Evolutionary conservation across 2,113 vertebrate species (phyloP), one percentile per base, ranked within the genome.

Genomic region (Myanophis thanlyinensis): DNA sequence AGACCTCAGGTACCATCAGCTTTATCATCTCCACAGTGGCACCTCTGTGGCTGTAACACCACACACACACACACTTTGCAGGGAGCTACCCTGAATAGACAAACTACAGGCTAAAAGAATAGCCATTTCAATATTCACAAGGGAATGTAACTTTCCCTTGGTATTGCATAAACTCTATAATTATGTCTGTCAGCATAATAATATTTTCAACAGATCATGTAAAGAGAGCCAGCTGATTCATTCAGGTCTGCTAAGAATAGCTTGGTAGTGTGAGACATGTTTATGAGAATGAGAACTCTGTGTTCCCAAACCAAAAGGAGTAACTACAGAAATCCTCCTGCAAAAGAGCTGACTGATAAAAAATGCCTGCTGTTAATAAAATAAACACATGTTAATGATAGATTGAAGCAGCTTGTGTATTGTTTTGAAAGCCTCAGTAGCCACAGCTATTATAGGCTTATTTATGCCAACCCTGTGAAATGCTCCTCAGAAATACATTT

Each of bases 61-160:
- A 91, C 92, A 30, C 90, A 56, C 93, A 96, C 59, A 96, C 91
- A 35, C 62, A 96, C 92, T 96, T 95, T 93, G 95, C 90, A 96
- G 95, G 91, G 48, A 93, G 89, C 1, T 4, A 96, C 85, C 90
- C 91, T 6, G 0, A 91, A 0, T 5, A 95, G 93, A 93, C 91
- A 96, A 97, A 96, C 95, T 95, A 95, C 96, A 94, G 91, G 22
- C 94, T 94, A 94, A 85, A 94, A 56, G 51, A 93, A 96, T 18
- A 73, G 94, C 94, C 96, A 94, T 94, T 94, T 94, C 92, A 90
- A 92, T 96, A 94, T 94, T 96, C 94, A 54, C 95, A 93, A 80
- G 96, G 96, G 97, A 96, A 90, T 93, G 94, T 93, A 94, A 93
- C 86, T 93, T 47, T 47, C 89, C 80, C 92, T 93, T 92, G 8